Percentiles rank a stretch among this genome's conserved stretches.
Conservation (phyloP, 2,797 vertebrate species). For the Odontamblyopus lacepedii region DNA sequence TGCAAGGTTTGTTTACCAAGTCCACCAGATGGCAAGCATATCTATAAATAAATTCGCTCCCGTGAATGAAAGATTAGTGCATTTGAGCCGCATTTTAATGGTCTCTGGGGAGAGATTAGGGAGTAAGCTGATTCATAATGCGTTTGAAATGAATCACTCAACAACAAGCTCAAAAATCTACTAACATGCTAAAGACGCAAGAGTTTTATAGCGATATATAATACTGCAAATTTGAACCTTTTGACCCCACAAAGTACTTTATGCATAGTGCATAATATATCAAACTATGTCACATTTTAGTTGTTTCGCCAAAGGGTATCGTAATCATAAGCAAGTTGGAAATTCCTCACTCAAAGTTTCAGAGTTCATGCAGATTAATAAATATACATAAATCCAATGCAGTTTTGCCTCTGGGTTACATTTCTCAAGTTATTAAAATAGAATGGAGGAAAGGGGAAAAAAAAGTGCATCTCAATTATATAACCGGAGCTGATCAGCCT, state of each 20-base stretch:
- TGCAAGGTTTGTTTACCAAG: slow-evolving; percentile 53
- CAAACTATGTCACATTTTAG: slow-evolving; percentile 7
- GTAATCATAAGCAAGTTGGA: slow-evolving; percentile 31
- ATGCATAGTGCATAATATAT: slow-evolving; percentile 36
- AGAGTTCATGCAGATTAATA: slow-evolving; percentile 55
- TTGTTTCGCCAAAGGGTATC: slow-evolving; percentile 38
- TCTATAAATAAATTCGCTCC: slow-evolving; percentile 80
- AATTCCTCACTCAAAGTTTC: slow-evolving; percentile 38
- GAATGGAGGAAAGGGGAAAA: slow-evolving; percentile 44
- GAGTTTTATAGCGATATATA: slow-evolving; percentile 11
- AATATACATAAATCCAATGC: slow-evolving; percentile 66
- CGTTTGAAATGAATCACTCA: slow-evolving; percentile 57
- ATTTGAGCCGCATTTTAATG: slow-evolving; percentile 79
- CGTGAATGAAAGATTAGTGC: slow-evolving; percentile 77
- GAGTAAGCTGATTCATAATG: slow-evolving; percentile 76
- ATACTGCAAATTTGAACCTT: slow-evolving; percentile 10
- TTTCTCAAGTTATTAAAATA: slow-evolving; percentile 73
- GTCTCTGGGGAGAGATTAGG: slow-evolving; percentile 75
- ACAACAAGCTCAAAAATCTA: slow-evolving; percentile 41
- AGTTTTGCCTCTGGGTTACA: slow-evolving; percentile 66
- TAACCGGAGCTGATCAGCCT: slow-evolving; percentile 73
- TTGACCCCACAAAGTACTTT: slow-evolving; percentile 19
- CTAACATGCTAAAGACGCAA: slow-evolving; percentile 19
- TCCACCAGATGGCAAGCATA: slow-evolving; percentile 79
- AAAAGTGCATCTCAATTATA: slow-evolving; percentile 67